Evolutionary conservation across 2,113 vertebrate genomes (phyloP).

Genomic region (Callopanchax toddi): DNA sequence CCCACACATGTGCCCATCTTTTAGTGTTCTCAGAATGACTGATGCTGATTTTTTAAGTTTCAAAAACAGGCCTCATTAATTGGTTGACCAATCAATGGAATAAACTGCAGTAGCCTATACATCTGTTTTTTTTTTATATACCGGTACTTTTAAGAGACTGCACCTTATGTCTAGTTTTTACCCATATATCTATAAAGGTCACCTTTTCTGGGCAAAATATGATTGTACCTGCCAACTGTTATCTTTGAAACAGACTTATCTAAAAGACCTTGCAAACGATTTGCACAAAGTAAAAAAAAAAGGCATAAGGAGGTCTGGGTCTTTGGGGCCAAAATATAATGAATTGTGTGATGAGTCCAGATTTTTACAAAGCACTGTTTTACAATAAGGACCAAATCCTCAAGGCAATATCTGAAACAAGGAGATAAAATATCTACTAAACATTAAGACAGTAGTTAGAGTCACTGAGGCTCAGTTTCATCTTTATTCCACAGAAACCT

Average conservation of each 20-base stretch:
- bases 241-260: background rate
- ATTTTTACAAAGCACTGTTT: background rate
- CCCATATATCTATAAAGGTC: too few species aligned
- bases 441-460: slow-evolving; percentile 51
- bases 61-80: too few species aligned
- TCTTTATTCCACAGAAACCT: slow-evolving; percentile 28
- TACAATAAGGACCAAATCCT: background rate
- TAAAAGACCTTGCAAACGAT: background rate
- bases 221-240: background rate
- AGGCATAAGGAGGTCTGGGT: background rate
- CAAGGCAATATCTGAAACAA: slow-evolving; percentile 15
- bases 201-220: background rate
- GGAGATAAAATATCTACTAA: slow-evolving; percentile 16
- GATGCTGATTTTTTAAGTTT: too few species aligned
- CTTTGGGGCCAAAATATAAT: background rate
- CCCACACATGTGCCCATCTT: too few species aligned
- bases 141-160: too few species aligned
- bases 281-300: background rate
- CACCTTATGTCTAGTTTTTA: too few species aligned
- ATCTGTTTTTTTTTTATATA: too few species aligned
- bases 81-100: too few species aligned
- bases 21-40: too few species aligned
- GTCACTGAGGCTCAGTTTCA: slow-evolving; percentile 8
- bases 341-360: background rate
- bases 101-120: too few species aligned